A percentile compares a stretch with the other conserved stretches of the same genome.
phyloP scores from a whole-genome alignment of 1,140 invertebrate genomes.

The Tenebrio molitor region DNA sequence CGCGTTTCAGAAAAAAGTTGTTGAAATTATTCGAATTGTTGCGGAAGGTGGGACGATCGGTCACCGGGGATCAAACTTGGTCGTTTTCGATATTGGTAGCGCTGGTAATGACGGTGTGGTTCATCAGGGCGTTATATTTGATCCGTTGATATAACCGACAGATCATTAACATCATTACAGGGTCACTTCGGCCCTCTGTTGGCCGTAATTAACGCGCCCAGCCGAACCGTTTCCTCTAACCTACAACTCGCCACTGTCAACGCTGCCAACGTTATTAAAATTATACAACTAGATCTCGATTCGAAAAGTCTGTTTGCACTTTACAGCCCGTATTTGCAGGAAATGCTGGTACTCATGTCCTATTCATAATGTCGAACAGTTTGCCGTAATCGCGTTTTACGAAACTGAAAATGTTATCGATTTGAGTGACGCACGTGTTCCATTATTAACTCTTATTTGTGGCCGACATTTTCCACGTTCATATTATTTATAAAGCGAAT shows the following conservation, averaged over 20 bases:
- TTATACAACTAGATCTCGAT: not conserved
- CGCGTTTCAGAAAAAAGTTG: constrained; percentile 2
- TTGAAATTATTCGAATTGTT: constrained; percentile 2
- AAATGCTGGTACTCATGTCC: too few species aligned
- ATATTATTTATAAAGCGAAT: too few species aligned
- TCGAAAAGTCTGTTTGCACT: not conserved
- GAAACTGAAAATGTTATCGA: too few species aligned
- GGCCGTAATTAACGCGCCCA: constrained; percentile 9
- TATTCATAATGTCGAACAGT: too few species aligned
- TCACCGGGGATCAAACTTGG: constrained; percentile 20
- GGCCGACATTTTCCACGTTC: too few species aligned
- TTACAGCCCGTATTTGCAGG: not conserved
- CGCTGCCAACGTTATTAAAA: constrained; percentile 12
- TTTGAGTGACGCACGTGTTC: too few species aligned
- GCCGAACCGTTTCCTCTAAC: constrained; percentile 9
- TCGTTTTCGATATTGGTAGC: constrained; percentile 5
- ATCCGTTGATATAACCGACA: constrained; percentile 35
- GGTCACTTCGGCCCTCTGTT: not conserved
- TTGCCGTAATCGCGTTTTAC: too few species aligned
- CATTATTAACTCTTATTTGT: too few species aligned
- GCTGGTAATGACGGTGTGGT: constrained; percentile 21
- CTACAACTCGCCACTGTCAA: not conserved
- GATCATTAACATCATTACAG: constrained; percentile 36
- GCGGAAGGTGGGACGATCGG: not conserved
- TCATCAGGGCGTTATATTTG: constrained; percentile 35